A percentile compares a stretch with the other conserved stretches of the same genome.
phyloP scores from a whole-genome alignment of 1,140 invertebrate species.

The Gonioctena quinquepunctata region DNA sequence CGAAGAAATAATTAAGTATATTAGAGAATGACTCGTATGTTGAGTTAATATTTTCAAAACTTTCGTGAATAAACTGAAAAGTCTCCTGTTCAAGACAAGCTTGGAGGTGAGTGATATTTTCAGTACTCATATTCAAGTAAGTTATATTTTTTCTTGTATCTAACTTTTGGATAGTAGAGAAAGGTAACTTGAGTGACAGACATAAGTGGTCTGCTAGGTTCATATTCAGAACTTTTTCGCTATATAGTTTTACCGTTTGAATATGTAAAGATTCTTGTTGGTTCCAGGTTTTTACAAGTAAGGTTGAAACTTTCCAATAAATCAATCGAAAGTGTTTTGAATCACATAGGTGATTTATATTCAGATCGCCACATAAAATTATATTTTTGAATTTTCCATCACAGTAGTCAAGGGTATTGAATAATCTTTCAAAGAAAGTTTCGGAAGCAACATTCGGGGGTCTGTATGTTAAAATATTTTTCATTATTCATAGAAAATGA shows the following conservation, averaged over 20 bases:
- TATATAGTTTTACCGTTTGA: not conserved
- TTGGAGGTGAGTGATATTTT: not conserved
- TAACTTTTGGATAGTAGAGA: not conserved
- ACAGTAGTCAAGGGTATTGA: not conserved
- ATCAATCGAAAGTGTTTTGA: slow-evolving; percentile 3
- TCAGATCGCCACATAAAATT: not conserved
- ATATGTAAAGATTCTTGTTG: not conserved
- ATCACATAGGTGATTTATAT: not conserved
- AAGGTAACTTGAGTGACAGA: no score
- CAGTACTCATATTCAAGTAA: not conserved
- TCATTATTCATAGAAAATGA: not conserved
- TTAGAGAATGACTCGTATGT: not conserved
- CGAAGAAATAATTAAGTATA: no score
- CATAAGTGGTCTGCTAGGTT: not conserved
- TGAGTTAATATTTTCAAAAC: not conserved
- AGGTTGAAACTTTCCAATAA: not conserved
- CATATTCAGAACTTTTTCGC: not conserved
- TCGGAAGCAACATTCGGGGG: not conserved
- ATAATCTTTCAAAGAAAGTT: not conserved
- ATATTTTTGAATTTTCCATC: not conserved
- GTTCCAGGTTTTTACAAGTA: not conserved
- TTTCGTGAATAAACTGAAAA: not conserved
- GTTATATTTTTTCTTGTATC: not conserved
- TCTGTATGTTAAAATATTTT: not conserved
- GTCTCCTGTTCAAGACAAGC: not conserved